Evolutionary conservation across 30 jellyfish, hydroid and myxozoan species (phyloP), one percentile per base, ranked within the genome.

Genomic region (Aurelia sp.): DNA sequence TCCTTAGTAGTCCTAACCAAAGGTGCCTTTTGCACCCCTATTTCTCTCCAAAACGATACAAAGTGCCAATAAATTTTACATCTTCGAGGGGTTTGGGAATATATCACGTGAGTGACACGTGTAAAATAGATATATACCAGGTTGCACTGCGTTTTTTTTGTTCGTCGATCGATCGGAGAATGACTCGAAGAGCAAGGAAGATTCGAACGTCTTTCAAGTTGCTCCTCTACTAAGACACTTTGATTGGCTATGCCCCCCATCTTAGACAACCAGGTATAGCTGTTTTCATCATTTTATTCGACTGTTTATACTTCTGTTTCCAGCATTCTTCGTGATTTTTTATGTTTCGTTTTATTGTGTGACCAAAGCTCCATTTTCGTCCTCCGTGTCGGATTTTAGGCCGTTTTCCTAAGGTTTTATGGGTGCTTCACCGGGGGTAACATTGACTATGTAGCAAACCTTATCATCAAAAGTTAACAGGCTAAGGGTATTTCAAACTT

Each of bases 191-290:
- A 52, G 76, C 85, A 55, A 68, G 91, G 68, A 35, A 68, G 76
- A 86, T 55, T 61, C 87, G 84, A 58, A 64, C 82, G 65, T 62
- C 82, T 37, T 73, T 52, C 27, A 65, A 35, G 79, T 78, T 64
- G 76, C 93, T 84, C 53, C 72, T 44, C 27, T 44, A 9, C 55
- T 44, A 73, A 70, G 63, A 61, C 65, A 22, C 78, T 73, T 57
- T 40, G 58, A 73, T 82, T 82, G 87, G 93, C 87, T 71, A 84
- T 84, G 93, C 93, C 93, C 93, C 93, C 93, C 93, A 84, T 84
- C 93, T 62, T 84, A 76, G 87, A 73, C 82, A 64, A 27, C 64
- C 93, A 84, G 93, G 93, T 84, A 84, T 86, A 35, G 66, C 33
- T 51, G n/a, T 21, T 71, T 84, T 76, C 86, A 11, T 76, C 61